Conservation (phyloP, 2,888 invertebrate genomes). For the Agonum fuliginosum region DNA sequence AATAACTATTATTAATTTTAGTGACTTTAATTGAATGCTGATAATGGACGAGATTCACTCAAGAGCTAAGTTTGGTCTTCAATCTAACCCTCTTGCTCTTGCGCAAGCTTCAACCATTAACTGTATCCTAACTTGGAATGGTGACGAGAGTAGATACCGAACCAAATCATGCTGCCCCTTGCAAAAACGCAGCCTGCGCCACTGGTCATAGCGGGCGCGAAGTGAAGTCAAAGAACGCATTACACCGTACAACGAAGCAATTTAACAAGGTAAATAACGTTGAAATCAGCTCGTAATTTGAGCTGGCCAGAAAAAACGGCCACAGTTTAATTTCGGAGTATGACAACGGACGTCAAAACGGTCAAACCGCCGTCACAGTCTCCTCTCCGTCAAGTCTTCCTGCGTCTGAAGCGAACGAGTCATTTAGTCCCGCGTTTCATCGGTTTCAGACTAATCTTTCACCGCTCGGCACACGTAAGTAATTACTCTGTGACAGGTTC, state of each 20-base stretch:
- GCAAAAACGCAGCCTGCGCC: neutral
- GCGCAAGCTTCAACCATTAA: too few relatives aligned
- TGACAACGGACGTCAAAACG: slow-evolving; percentile 56
- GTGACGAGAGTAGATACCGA: neutral
- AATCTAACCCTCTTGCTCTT: too few relatives aligned
- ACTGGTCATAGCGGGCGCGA: slow-evolving; percentile 1
- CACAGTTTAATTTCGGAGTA: slow-evolving; percentile 54
- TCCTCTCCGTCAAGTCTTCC: neutral
- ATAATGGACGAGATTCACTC: too few relatives aligned
- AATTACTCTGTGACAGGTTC: slow-evolving; percentile 56
- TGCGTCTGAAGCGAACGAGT: slow-evolving; percentile 46
- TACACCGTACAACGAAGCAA: slow-evolving; percentile 55
- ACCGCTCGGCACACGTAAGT: slow-evolving; percentile 45
- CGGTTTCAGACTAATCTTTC: slow-evolving; percentile 57
- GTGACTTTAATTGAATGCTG: too few relatives aligned
- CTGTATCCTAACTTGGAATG: too few relatives aligned
- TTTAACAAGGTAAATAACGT: slow-evolving; percentile 59
- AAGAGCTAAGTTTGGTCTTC: too few relatives aligned
- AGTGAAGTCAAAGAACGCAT: slow-evolving; percentile 50
- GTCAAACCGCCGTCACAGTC: slow-evolving; percentile 14
- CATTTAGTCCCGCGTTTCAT: slow-evolving; percentile 55
- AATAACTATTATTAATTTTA: too few relatives aligned
- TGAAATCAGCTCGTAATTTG: slow-evolving; percentile 57
- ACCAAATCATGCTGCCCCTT: neutral
- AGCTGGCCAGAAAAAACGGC: slow-evolving; percentile 43